Base-by-base conservation (phyloP, 2,113 vertebrate species). In the rat (Rattus norvegicus) region DNA sequence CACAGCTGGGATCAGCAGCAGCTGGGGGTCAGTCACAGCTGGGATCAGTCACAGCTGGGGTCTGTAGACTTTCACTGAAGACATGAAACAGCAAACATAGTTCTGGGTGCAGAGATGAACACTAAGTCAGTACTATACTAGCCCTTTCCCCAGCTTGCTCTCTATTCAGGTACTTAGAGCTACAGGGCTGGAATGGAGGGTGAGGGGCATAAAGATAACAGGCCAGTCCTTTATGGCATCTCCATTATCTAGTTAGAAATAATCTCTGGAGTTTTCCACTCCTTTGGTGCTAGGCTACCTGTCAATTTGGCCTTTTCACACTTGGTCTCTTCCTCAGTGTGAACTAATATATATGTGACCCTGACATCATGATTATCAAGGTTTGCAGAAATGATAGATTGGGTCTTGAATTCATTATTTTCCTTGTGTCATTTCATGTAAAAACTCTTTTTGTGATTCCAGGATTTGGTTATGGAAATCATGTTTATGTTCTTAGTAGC, bases 21-120 rank as follows among this genome's bases (percentile, higher is more conserved):
- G 30, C 30, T 69, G 67, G 63, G 22, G 1, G 63, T 65, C 63
- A 65, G 26, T 28, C 12, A 30, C 26, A 67, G 65, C 28, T 67
- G 26, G 26, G 1, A 4, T 39, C 28, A 24, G 3, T 7, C 52
- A 79, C 20, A 22, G 10, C 24, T 52, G 2, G 17, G 28, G 14
- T n/a, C 75, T 20, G 5, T 5, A 26, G n/a, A 26, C 8, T 43
- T 56, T 36, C 24, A 39, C 1, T 26, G 84, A 75, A n/a, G 26
- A n/a, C 11, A 65, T 43, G 7, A 47, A 69, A 33, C n/a, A 43
- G 28, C 1, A 7, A 22, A 20, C 2, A 0, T 30, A 0, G 0
- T 70, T 17, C 49, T 65, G 5, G 47, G 11, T 56, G 13, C 49
- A 79, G 28, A 39, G 30, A n/a, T 36, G 36, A 12, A 33, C 2